Base-by-base conservation (phyloP, 2,113 vertebrate genomes). In the Atractosteus spatula region DNA sequence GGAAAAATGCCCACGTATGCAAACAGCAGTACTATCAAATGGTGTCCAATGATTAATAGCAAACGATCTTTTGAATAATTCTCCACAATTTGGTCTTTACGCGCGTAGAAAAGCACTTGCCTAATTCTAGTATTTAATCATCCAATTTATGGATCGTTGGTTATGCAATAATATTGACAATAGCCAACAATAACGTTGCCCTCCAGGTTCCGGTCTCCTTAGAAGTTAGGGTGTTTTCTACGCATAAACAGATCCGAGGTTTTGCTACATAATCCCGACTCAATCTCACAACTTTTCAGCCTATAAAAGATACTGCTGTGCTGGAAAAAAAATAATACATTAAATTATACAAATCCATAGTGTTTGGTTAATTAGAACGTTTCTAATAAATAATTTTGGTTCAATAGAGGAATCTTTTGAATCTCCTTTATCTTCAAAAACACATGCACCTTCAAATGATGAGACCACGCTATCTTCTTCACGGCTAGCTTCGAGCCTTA, bases 401-500 rank as follows among this genome's bases (percentile, higher is more conserved):
- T 41, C 1, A 8, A 69, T 59, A 29, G 29, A 29, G 29, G 29
- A 29, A 29, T 29, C 29, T 29, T 29, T 29, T 29, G 29, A 29
- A 29, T 51, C 47, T 51, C 47, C 47, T 10, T 51, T 84, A 78
- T 66, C 75, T 78, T 72, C 69, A 62, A 75, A 85, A 72, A 76
- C 81, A 63, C 74, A 76, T 13, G 66, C 75, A 76, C 57, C 77
- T 79, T 77, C 79, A 83, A 81, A 68, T 10, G 69, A 69, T 71
- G 68, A 10, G 72, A 68, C 79, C 78, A 70, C 70, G 76, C 56
- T 84, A 73, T 82, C 78, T 56, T 75, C 85, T 85, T 90, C 81
- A 78, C 79, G 83, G 85, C 79, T 84, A 91, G 90, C 86, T 89
- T 89, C 87, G 75, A 80, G 47, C 77, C 86, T 86, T 91, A 89